These are phyloP conservation scores for Puffinus mauretanicus DNA, from an alignment of 2,113 vertebrate species.

Conservation along the genomic window DNA sequence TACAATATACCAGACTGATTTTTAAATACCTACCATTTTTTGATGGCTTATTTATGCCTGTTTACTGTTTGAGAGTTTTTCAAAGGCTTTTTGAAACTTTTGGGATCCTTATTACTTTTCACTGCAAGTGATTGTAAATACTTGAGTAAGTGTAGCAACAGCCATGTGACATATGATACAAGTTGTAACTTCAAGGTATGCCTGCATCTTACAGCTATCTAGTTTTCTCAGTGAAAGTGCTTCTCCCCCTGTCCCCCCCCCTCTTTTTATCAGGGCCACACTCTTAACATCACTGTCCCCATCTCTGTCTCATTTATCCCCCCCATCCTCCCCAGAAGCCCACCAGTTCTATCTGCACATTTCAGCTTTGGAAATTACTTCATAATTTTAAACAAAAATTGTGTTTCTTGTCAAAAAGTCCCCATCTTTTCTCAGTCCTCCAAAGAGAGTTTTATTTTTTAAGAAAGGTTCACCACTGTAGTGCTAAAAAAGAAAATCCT, in stretches of 20 bases:
- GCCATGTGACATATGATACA: background rate
- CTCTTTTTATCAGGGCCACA: background rate
- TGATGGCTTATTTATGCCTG: background rate
- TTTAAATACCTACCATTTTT: background rate
- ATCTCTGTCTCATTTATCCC: background rate
- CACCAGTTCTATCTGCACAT: background rate
- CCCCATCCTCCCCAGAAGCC: background rate
- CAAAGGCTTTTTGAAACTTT: background rate
- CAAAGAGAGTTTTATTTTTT: background rate
- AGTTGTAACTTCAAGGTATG: background rate
- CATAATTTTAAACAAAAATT: background rate
- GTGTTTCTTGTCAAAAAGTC: background rate
- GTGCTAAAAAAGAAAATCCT: background rate
- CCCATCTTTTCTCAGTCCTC: background rate
- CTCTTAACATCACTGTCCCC: background rate
- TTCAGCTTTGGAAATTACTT: background rate
- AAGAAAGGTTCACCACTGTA: background rate
- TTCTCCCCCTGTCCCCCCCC: accelerated
- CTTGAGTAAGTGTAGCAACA: background rate
- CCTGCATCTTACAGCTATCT: background rate
- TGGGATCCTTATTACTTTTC: background rate
- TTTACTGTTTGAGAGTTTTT: background rate
- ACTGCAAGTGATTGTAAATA: background rate
- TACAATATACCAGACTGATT: background rate
- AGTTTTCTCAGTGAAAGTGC: background rate